Percentiles rank a stretch among this genome's conserved stretches.
These are phyloP conservation scores for Sarcophaga peregrina DNA, from an alignment of 1,140 invertebrate species.

Conservation along the genomic window DNA sequence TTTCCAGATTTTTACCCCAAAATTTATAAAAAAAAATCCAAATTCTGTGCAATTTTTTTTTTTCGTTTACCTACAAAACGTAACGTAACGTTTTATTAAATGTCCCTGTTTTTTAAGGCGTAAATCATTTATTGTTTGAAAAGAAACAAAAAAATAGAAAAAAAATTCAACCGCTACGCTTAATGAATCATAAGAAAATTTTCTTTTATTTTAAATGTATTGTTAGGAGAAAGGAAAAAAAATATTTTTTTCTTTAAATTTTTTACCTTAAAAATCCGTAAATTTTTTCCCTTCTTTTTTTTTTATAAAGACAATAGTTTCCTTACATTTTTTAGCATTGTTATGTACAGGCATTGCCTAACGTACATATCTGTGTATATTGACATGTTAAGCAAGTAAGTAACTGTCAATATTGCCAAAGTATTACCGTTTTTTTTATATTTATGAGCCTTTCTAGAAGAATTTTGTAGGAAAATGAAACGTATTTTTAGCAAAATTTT, in stretches of 20 bases:
- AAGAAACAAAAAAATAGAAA: background rate
- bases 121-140: background rate
- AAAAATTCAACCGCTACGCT: conserved; percentile 27
- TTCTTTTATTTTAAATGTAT: background rate
- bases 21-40: conserved; percentile 16
- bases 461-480: conserved; percentile 6
- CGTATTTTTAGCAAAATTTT: conserved; percentile 39
- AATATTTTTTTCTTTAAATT: background rate
- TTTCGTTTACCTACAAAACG: conserved; percentile 20
- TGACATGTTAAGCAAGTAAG: conserved; percentile 32
- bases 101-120: background rate
- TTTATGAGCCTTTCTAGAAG: background rate
- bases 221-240: background rate
- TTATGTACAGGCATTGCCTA: background rate
- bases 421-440: conserved; percentile 26
- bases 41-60: conserved; percentile 36
- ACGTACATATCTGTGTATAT: conserved; percentile 12
- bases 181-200: conserved; percentile 38
- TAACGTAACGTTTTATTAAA: conserved; percentile 9
- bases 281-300: background rate
- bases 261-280: conserved; percentile 32
- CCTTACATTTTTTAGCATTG: background rate
- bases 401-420: conserved; percentile 32
- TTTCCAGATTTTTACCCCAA: conserved; percentile 20
- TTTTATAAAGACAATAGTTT: background rate